Conservation (phyloP, 1,140 invertebrate species). For the Caenorhabditis elegans region WBcel235 BX284606.5:7727501-7728000, state of each 20-base stretch:
- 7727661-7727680: no score
- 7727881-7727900: neutral
- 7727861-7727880: neutral
- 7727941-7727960: neutral
- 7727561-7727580: no score
- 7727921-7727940: neutral
- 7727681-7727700: neutral
- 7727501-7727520: no score
- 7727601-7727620: no score
- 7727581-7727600: no score
- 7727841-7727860: neutral
- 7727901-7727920: constrained; percentile 17
- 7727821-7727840: neutral
- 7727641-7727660: no score
- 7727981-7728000: constrained; percentile 33
- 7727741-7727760: no score
- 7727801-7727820: neutral
- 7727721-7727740: no score
- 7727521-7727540: no score
- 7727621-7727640: no score
- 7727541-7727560: no score
- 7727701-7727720: neutral
- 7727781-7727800: neutral
- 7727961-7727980: constrained; percentile 2
- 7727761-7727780: neutral